A percentile compares a stretch with the other conserved stretches of the same genome.
Conservation (phyloP, 2,888 invertebrate genomes). For the Nemoura dubitans region DNA sequence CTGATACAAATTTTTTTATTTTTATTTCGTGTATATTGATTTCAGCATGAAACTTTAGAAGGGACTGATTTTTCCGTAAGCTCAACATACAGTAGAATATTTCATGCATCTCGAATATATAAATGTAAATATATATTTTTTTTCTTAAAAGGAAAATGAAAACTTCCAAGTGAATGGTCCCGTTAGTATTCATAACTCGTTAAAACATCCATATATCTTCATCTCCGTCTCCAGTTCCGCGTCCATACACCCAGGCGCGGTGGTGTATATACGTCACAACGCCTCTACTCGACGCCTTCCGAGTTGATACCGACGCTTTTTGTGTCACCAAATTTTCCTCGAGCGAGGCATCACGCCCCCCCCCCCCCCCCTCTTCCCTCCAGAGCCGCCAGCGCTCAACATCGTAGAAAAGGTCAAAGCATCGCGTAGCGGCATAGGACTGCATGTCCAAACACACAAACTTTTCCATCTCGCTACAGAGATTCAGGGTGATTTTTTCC, state of each 20-base stretch:
- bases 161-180: slow-evolving; percentile 17
- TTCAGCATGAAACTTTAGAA: not conserved
- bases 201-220: slow-evolving; percentile 32
- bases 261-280: slow-evolving; percentile 8
- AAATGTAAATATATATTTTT: not conserved
- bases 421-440: not conserved
- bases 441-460: not conserved
- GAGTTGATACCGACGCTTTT: not conserved
- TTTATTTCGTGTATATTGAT: not conserved
- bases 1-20: not conserved
- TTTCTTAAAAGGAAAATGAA: slow-evolving; percentile 15
- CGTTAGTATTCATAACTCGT: slow-evolving; percentile 30
- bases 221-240: slow-evolving; percentile 1
- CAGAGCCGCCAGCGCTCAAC: not conserved
- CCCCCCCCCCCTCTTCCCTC: not conserved
- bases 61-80: not conserved
- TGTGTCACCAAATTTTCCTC: not conserved
- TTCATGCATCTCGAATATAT: not conserved
- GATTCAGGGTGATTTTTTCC: not conserved
- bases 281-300: not conserved
- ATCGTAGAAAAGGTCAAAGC: not conserved
- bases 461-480: not conserved
- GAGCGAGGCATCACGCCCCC: not conserved
- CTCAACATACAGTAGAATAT: not conserved
- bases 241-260: not conserved